These are phyloP conservation scores for Lathamus discolor DNA, from an alignment of 2,113 vertebrate genomes.

Conservation along the genomic window DNA sequence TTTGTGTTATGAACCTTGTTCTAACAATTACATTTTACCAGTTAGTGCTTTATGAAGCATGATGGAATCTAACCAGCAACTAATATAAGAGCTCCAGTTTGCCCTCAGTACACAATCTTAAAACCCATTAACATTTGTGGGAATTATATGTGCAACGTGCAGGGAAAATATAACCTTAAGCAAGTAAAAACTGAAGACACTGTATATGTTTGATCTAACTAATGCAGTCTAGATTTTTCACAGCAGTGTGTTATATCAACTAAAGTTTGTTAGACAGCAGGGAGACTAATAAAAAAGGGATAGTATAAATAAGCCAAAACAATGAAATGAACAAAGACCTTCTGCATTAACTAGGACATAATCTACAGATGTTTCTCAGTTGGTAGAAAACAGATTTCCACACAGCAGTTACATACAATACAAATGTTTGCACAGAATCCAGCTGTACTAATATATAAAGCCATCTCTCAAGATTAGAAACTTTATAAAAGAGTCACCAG, in stretches of 20 bases:
- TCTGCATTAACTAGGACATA: slow-evolving; percentile 37
- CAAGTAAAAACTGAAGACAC: slow-evolving; percentile 18
- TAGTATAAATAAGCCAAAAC: slow-evolving; percentile 5
- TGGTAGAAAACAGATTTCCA: slow-evolving; percentile 64
- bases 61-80: slow-evolving; percentile 36
- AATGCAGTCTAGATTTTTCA: slow-evolving; percentile 15
- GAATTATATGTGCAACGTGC: slow-evolving; percentile 18
- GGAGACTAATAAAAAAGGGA: slow-evolving; percentile 57
- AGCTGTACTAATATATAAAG: slow-evolving; percentile 28
- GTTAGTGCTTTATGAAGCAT: slow-evolving; percentile 54
- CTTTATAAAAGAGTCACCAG: not conserved
- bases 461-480: not conserved
- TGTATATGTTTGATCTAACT: not conserved
- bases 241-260: slow-evolving; percentile 42
- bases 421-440: slow-evolving; percentile 54
- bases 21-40: slow-evolving; percentile 44
- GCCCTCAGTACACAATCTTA: slow-evolving; percentile 38
- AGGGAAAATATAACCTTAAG: slow-evolving; percentile 35
- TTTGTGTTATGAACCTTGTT: slow-evolving; percentile 30
- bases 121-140: slow-evolving; percentile 48
- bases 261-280: slow-evolving; percentile 59
- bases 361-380: slow-evolving; percentile 66
- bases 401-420: slow-evolving; percentile 33
- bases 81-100: slow-evolving; percentile 40
- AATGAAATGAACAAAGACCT: slow-evolving; percentile 39